phyloP scores from a whole-genome alignment of 2,888 invertebrate species.

The Tipula confusa region DNA sequence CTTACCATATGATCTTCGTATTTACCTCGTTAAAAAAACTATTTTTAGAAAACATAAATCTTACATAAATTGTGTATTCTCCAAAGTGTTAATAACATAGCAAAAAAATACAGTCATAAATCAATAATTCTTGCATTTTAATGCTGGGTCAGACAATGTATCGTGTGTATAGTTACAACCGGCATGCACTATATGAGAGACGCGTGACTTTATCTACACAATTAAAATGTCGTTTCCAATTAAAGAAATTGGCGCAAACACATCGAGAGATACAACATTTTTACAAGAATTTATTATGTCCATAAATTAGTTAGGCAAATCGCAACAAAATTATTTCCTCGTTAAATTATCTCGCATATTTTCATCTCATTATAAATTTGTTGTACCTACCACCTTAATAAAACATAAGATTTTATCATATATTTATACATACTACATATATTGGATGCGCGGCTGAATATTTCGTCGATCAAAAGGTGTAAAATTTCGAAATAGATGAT shows the following conservation, averaged over 20 bases:
- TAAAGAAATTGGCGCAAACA: neutral
- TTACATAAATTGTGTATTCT: too few species aligned
- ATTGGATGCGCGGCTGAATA: too few species aligned
- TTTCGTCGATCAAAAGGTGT: neutral
- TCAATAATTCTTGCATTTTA: neutral
- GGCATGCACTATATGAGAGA: neutral
- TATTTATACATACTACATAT: neutral
- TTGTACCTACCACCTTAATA: neutral
- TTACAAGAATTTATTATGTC: neutral
- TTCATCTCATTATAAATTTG: neutral
- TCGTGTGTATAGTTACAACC: too few species aligned
- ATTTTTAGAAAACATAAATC: too few species aligned
- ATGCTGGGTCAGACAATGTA: too few species aligned
- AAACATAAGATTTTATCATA: neutral
- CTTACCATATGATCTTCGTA: too few species aligned
- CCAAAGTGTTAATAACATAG: too few species aligned
- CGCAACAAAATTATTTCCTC: neutral
- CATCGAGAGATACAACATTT: too few species aligned
- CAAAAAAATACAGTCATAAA: neutral
- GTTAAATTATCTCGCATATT: neutral
- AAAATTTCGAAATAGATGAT: neutral
- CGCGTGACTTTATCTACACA: neutral
- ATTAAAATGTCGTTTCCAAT: neutral
- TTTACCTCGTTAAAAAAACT: too few species aligned
- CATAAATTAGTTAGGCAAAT: neutral